Base-by-base conservation (phyloP, 1,140 invertebrate genomes). In the Tenebrio molitor region DNA sequence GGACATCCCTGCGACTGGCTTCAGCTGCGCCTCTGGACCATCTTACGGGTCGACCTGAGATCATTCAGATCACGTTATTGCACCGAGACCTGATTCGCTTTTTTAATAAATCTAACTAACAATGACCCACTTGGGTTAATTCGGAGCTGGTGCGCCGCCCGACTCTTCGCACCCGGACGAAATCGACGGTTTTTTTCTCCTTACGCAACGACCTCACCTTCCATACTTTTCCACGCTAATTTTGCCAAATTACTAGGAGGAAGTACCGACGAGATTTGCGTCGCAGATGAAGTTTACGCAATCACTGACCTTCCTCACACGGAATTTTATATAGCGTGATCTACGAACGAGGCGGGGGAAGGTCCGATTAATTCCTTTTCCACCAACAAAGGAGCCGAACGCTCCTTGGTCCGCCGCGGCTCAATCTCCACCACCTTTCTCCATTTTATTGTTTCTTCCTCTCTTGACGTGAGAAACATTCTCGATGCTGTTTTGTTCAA, bases 1-100 rank as follows among this genome's bases (percentile, higher is more conserved):
- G 29, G 50, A 58, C 50, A 58, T 58, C 23, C 4, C 50, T 12
- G 19, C 50, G 50, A 58, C 50, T 58, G 29, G 50, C 25, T 58
- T 58, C 50, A 58, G 50, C 12, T 25, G 50, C 50, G 50, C 4
- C 23, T 7, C 12, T 19, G 44, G 44, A 21, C 21, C 50, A 58
- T 58, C 50, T 21, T 58, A 29, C 12, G 50, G 50, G 21, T 23
- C 50, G 50, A 58, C 50, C 50, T 58, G 46, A 8, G n/a, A 7
- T 15, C 46, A 53, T 29, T 58, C 29, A 17, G 29, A 29, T 14
- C n/a, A 58, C 7, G 12, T 58, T 15, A 23, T 23, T 23, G 46
- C 46, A 53, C 41, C 6, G 44, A 50, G 23, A 58, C 50, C 50
- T 29, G 50, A 58, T 58, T 58, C 5, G 12, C n/a, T 29, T 58